Evolutionary conservation across 2,888 invertebrate genomes (phyloP), one percentile per base, ranked within the genome.

Genomic region (Matsumyia berberina): DNA sequence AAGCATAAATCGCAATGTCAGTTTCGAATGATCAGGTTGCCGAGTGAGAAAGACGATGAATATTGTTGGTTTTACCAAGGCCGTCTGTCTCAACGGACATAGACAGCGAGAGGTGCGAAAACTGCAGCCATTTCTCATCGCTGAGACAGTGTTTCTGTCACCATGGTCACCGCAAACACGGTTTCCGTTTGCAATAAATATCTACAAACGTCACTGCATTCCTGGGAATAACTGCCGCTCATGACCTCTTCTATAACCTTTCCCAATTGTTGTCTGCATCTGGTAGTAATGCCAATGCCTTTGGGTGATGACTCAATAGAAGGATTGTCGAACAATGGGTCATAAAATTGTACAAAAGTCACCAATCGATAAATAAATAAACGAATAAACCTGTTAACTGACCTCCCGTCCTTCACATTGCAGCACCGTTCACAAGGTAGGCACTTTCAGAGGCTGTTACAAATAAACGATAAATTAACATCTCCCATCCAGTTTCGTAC

Each of bases 381-480:
- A 31, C 12, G 1, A 6, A 12, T 24, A 49, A 53, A 53, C 53
- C 29, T 15, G 53, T 53, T 31, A 53, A 15, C 53, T 53, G 53
- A 12, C 6, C 19, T 53, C 12, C n/a, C 12, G 31, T 29, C 53
- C 53, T 53, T 53, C 31, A 53, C 7, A 53, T 31, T 29, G 29
- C 31, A 31, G 24, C 24, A 24, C 24, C 24, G 31, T 31, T 8
- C 4, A 4, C n/a, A 29, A 53, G 6, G 31, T 53, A 15, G 12
- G 4, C 19, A 17, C 35, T 11, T 5, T 57, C 24, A 24, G 24
- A 24, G 17, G 5, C 17, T 57, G 35, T 55, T 35, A 55, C 15
- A 55, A 33, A 35, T 55, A 35, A 7, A n/a, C 35, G 11, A 55
- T 55, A 35, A 37, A 55, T 55, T 55, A 55, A 12, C 53, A 19